Base-by-base conservation (phyloP, 2,113 vertebrate species). In the Indicator maculatus region DNA sequence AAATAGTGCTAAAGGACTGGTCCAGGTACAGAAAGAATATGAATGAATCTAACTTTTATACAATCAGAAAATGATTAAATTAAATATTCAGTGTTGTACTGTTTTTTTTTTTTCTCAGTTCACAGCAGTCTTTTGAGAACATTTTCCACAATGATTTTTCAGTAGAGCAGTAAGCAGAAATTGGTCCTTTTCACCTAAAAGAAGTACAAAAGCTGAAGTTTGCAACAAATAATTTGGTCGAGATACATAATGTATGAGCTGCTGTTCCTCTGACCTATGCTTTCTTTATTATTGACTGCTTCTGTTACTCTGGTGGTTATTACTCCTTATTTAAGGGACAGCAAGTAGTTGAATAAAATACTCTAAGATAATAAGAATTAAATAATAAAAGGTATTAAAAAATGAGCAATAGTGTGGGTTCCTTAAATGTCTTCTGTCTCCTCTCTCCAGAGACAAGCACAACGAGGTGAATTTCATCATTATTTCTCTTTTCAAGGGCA, bases 401-500 rank as follows among this genome's bases (percentile, higher is more conserved):
- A 94, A 61, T 80, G 70, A 91, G 56, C 78, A 93, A 77, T 79
- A 89, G 85, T 77, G 58, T 41, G 74, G 65, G 59, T 73, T 96
- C 79, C 79, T 93, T 89, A 95, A 96, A 93, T 78, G 23, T 84
- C 86, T 96, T 95, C 52, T 91, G 76, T 97, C 95, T 97, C 92
- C 86, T 93, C 93, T 98, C 97, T 97, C 80, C 63, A 83, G 97
- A 94, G 97, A 97, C 88, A 74, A 86, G 66, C 56, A 77, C 93
- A 89, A 89, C 31, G 63, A 97, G 93, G 94, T 95, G 88, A 97
- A 92, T 97, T 97, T 98, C 98, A 98, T 98, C 98, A 97, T 97
- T 98, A 98, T 98, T 98, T 97, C 93, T 97, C 93, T 98, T 97
- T 98, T 98, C 98, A 98, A 98, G 98, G 98, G 97, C 98, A 98